Percentiles rank a stretch among this genome's conserved stretches.
phyloP scores from a whole-genome alignment of 2,888 invertebrate genomes.

The Ormia ochracea region DNA sequence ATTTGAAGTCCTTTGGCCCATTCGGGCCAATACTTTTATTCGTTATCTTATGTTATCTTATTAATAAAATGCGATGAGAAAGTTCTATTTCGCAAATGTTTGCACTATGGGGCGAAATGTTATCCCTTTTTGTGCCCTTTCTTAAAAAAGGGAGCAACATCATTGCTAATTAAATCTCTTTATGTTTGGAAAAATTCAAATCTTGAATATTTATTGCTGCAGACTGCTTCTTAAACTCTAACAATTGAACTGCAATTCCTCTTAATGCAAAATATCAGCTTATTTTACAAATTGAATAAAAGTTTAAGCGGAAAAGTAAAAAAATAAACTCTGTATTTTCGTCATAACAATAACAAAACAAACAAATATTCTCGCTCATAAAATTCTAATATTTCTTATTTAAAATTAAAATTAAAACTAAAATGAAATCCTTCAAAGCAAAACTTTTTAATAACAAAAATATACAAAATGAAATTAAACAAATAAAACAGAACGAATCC shows the following conservation, averaged over 20 bases:
- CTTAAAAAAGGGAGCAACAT: too few relatives aligned
- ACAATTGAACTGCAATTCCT: background rate
- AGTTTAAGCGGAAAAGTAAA: constrained; percentile 22
- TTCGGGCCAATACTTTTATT: too few relatives aligned
- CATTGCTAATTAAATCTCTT: too few relatives aligned
- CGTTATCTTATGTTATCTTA: too few relatives aligned
- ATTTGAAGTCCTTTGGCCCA: too few relatives aligned
- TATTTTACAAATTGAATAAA: constrained; percentile 25
- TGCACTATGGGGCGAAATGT: too few relatives aligned
- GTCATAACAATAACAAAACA: constrained; percentile 7
- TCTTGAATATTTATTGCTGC: background rate
- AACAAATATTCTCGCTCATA: constrained; percentile 24
- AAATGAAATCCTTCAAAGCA: constrained; percentile 60
- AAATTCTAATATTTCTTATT: constrained; percentile 57
- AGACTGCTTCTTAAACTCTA: background rate
- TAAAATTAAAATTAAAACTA: too few relatives aligned
- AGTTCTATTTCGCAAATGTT: too few relatives aligned
- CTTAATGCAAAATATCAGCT: constrained; percentile 9
- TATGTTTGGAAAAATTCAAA: too few relatives aligned
- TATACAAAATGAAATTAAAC: constrained; percentile 37
- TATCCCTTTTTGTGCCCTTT: too few relatives aligned
- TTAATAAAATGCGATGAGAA: too few relatives aligned
- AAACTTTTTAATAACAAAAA: constrained; percentile 60
- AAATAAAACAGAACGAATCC: constrained; percentile 8
- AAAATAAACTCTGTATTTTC: background rate